Conservation (phyloP, 2,888 invertebrate species). For the Drosophila aldrichi region DNA sequence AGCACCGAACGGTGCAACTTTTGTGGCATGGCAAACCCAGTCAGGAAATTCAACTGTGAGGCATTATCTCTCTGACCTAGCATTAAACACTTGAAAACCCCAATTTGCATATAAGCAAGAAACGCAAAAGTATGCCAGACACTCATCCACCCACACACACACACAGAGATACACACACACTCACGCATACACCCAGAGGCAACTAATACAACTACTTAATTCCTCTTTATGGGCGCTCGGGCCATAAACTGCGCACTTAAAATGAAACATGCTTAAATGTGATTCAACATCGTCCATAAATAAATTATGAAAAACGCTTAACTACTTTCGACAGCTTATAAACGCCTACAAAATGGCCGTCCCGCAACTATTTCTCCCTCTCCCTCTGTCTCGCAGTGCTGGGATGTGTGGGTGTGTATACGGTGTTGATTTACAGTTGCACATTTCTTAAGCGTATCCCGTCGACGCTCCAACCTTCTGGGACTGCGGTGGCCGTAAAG, state of each 20-base stretch:
- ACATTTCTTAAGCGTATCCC: conserved; percentile 69
- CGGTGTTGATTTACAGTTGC: conserved; percentile 80
- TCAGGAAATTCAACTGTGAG: conserved; percentile 15
- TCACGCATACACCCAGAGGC: conserved; percentile 1
- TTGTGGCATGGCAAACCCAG: conserved; percentile 7
- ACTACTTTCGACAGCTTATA: conserved; percentile 82
- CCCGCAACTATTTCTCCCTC: conserved; percentile 56
- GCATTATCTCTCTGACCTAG: conserved; percentile 23
- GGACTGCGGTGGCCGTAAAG: conserved; percentile 78
- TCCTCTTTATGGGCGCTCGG: conserved; percentile 70
- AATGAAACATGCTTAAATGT: conserved; percentile 79
- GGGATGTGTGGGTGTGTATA: conserved; percentile 26
- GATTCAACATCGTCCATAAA: conserved; percentile 73
- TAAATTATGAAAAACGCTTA: conserved; percentile 82
- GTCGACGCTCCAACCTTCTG: conserved; percentile 53
- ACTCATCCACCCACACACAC: conserved; percentile 15
- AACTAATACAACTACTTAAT: conserved; percentile 66
- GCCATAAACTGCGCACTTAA: conserved; percentile 80
- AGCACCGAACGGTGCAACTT: conserved; percentile 13
- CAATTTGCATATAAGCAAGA: conserved; percentile 67
- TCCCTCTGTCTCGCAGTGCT: neutral
- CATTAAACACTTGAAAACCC: conserved; percentile 53
- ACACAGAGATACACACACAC: conserved; percentile 1
- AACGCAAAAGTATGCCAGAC: conserved; percentile 55
- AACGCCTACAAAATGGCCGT: conserved; percentile 77